A percentile compares a stretch with the other conserved stretches of the same genome.
Evolutionary conservation across 2,888 invertebrate species (phyloP).

Genomic region (Malacosoma neustria): DNA sequence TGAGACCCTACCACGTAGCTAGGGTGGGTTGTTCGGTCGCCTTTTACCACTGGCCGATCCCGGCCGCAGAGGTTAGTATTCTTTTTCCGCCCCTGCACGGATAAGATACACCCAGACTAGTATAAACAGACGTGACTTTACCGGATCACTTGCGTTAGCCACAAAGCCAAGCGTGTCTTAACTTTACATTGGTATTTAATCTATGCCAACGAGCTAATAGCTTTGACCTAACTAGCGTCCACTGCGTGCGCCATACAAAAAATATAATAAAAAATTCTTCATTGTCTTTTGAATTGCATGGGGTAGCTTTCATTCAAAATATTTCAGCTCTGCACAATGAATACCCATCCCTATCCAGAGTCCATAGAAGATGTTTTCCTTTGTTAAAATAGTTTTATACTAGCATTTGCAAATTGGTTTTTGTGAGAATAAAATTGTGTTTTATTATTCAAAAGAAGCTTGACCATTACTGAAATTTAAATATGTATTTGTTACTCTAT

Average conservation of each 20-base stretch:
- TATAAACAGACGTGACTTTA: too few relatives aligned
- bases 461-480: constrained; percentile 5
- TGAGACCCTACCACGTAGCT: too few relatives aligned
- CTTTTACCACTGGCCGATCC: too few relatives aligned
- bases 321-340: not conserved
- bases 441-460: constrained; percentile 1
- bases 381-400: not conserved
- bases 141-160: too few relatives aligned
- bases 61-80: too few relatives aligned
- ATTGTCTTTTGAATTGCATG: constrained; percentile 32
- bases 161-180: too few relatives aligned
- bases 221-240: constrained; percentile 21
- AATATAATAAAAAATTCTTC: constrained; percentile 19
- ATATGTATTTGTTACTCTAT: not conserved
- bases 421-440: constrained; percentile 20
- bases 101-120: too few relatives aligned
- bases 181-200: too few relatives aligned
- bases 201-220: constrained; percentile 20
- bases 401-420: not conserved
- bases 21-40: too few relatives aligned
- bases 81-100: too few relatives aligned
- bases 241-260: constrained; percentile 12
- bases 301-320: not conserved
- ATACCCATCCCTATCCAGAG: not conserved
- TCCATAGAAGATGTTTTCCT: not conserved